phyloP scores from a whole-genome alignment of 2,113 vertebrate species.

The Triplophysa dalaica region DNA sequence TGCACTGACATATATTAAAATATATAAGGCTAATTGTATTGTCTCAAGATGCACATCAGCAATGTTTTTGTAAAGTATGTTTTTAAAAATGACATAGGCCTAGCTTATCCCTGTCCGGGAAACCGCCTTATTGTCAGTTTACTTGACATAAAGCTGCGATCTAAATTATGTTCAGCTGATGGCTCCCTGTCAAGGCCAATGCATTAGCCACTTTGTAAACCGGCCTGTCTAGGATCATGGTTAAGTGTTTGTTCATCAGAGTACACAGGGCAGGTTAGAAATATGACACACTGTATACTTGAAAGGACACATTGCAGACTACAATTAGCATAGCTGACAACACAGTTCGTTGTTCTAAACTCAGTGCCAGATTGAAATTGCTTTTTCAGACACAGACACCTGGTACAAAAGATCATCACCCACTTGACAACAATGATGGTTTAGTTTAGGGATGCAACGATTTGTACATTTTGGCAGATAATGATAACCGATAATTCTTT shows the following conservation, averaged over 20 bases:
- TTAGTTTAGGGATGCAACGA: too few species aligned
- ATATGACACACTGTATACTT: neutral
- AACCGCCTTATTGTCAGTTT: neutral
- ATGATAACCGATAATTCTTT: too few species aligned
- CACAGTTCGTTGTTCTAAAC: neutral
- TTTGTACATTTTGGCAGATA: too few species aligned
- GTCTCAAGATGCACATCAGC: neutral
- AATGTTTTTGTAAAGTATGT: neutral
- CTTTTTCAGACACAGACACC: neutral
- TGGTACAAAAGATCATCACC: too few species aligned
- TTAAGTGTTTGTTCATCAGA: conserved; percentile 43
- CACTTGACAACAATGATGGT: too few species aligned
- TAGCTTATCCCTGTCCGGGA: neutral
- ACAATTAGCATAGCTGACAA: conserved; percentile 16
- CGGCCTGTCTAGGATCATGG: neutral
- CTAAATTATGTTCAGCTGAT: conserved; percentile 31
- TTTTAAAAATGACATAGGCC: neutral
- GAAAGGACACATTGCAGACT: neutral
- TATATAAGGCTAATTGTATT: too few species aligned
- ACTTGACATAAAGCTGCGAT: neutral
- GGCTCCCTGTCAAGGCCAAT: neutral
- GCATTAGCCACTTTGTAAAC: conserved; percentile 22
- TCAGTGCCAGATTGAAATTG: neutral
- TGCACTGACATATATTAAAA: too few species aligned
- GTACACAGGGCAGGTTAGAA: neutral